These are phyloP conservation scores for Euplagia quadripunctaria DNA, from an alignment of 2,888 invertebrate species.

Conservation along the genomic window DNA sequence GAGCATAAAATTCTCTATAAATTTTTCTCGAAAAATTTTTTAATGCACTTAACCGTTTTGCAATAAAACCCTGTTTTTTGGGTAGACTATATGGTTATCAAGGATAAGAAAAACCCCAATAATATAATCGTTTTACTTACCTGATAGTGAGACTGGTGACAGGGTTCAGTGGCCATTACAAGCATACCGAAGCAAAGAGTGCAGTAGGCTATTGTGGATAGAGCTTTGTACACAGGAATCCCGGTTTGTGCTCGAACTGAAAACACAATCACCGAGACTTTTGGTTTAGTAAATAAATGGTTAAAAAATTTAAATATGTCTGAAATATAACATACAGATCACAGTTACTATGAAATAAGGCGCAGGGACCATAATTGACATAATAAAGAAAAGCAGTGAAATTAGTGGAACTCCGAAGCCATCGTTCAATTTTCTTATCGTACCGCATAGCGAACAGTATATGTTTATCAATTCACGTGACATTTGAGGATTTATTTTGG, in stretches of 20 bases:
- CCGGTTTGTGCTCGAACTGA: background rate
- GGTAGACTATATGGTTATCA: too few relatives aligned
- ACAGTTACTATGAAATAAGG: background rate
- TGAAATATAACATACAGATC: background rate
- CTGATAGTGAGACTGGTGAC: conserved; percentile 8
- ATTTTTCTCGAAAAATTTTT: too few relatives aligned
- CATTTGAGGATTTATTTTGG: background rate
- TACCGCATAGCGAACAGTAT: conserved; percentile 7
- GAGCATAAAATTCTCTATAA: too few relatives aligned
- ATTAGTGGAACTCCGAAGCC: background rate
- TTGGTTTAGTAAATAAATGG: too few relatives aligned
- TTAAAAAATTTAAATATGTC: too few relatives aligned
- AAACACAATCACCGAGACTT: too few relatives aligned
- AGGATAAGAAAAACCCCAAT: too few relatives aligned
- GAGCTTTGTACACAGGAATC: background rate
- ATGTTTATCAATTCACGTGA: conserved; percentile 1
- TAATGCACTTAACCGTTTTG: too few relatives aligned
- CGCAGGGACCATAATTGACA: background rate
- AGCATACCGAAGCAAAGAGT: conserved; percentile 1
- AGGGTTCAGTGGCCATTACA: background rate
- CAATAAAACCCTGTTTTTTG: too few relatives aligned
- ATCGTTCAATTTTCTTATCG: background rate
- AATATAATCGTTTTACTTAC: background rate
- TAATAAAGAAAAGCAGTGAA: background rate
- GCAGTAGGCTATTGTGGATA: background rate